Evolutionary conservation across 2,113 vertebrate genomes (phyloP).

Genomic region (Ornithorhynchus anatinus): DNA sequence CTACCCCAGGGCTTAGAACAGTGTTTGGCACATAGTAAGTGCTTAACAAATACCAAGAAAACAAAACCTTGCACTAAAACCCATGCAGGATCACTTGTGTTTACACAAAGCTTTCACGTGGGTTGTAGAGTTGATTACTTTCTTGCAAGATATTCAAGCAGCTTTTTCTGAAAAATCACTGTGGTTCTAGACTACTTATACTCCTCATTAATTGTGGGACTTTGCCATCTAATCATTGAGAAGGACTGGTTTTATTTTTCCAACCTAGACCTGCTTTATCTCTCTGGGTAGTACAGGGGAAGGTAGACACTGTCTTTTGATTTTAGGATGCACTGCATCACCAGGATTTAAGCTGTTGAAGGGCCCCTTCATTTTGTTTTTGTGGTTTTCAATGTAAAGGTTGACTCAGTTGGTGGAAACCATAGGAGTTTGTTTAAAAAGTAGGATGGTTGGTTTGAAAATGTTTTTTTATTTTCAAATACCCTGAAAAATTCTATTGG

Average conservation of each 20-base stretch:
- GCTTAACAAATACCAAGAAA: too few relatives aligned
- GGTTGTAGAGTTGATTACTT: conserved; percentile 29
- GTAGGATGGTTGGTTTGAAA: conserved; percentile 27
- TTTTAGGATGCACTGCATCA: conserved; percentile 45
- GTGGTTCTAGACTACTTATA: conserved; percentile 50
- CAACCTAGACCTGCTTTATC: conserved; percentile 73
- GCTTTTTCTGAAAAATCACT: conserved; percentile 37
- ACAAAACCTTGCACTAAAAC: not conserved
- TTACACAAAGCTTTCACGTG: conserved; percentile 19
- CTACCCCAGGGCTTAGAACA: too few relatives aligned
- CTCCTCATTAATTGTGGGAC: conserved; percentile 69
- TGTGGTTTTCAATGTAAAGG: conserved; percentile 58
- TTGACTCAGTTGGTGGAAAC: conserved; percentile 40
- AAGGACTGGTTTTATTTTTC: conserved; percentile 79
- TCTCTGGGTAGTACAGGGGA: conserved; percentile 58
- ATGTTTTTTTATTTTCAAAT: too few relatives aligned
- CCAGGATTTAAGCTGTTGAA: conserved; percentile 59
- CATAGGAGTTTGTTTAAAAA: conserved; percentile 34
- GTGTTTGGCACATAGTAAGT: too few relatives aligned
- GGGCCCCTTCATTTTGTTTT: conserved; percentile 58
- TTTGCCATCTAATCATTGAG: conserved; percentile 58
- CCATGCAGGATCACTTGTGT: not conserved
- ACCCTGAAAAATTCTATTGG: too few relatives aligned
- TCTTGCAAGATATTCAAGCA: conserved; percentile 64
- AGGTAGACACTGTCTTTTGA: conserved; percentile 62